Base-by-base conservation (phyloP, 30 jellyfish, hydroid and myxozoan genomes). In the Cassiopea andromeda region DNA sequence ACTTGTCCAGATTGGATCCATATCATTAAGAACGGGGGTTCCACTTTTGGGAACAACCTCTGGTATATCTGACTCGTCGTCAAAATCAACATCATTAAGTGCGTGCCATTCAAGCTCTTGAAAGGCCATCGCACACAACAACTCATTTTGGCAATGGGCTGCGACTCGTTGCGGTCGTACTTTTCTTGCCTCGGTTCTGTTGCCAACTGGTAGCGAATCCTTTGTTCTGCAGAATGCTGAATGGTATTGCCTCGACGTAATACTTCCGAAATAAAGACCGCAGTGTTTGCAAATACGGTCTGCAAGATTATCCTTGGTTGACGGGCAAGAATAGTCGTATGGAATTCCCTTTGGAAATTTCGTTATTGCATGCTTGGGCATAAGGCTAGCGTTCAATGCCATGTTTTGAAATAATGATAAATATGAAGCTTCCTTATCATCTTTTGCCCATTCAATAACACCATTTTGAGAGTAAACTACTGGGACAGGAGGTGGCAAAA, bases 401-500 rank as follows among this genome's bases (percentile, higher is more conserved):
- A 46, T 64, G 87, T 69, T 68, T 83, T 83, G 92, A 70, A 69
- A 83, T n/a, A 83, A 83, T 76, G 73, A 71, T 69, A 83, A 83
- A 83, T 83, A 83, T 70, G 85, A 17, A 83, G 92, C 86, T 83
- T 83, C 89, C 75, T 69, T 68, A 83, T 64, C 92, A 83, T 83
- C 92, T 83, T 64, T 83, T 68, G 92, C 92, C 81, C 86, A 83
- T 1, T 66, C 72, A 76, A 83, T 83, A 83, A 45, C 92, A 68
- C 87, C 90, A 69, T 83, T 83, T 83, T 45, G 92, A 83, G 73
- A 71, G 87, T 83, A 83, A 66, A 83, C 90, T 69, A 64, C 92
- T 83, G 92, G 87, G 92, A 83, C 90, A 83, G 89, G 92, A 83
- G 92, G 92, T 83, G 92, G 92, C 92, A 83, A 83, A 88, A 83